A percentile compares a stretch with the other conserved stretches of the same genome.
phyloP scores from a whole-genome alignment of 2,888 invertebrate genomes.

The Oegoconia quadripuncta region DNA sequence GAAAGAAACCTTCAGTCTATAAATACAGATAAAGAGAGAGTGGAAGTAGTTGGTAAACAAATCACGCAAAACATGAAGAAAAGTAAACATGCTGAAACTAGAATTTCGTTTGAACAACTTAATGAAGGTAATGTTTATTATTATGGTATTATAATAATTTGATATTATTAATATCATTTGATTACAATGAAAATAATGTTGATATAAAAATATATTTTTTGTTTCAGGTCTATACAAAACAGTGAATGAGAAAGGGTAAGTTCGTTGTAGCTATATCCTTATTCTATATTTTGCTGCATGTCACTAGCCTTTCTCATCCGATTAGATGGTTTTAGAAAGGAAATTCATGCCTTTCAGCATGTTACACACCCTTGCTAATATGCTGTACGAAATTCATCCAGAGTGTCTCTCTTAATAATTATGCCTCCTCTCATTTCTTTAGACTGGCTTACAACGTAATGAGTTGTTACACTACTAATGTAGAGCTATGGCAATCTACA shows the following conservation, averaged over 20 bases:
- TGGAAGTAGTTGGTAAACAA: slow-evolving; percentile 14
- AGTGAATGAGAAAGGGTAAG: slow-evolving; percentile 54
- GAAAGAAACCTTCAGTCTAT: slow-evolving; percentile 7
- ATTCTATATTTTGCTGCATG: neutral
- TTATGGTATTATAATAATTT: no score
- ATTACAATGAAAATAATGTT: no score
- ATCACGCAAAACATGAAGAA: slow-evolving; percentile 15
- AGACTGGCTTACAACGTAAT: slow-evolving; percentile 54
- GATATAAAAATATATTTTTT: no score
- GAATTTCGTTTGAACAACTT: slow-evolving; percentile 39
- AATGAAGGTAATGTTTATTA: slow-evolving; percentile 51
- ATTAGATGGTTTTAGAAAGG: no score
- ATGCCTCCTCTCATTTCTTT: slow-evolving; percentile 20
- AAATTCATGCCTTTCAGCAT: no score
- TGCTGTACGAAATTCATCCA: no score
- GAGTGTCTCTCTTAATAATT: no score
- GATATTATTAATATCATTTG: no score
- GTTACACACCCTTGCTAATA: no score
- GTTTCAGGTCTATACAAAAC: slow-evolving; percentile 55
- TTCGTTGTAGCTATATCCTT: slow-evolving; percentile 6
- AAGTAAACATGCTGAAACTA: slow-evolving; percentile 19
- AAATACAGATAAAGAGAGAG: slow-evolving; percentile 15
- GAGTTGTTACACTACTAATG: slow-evolving; percentile 55
- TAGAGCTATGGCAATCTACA: slow-evolving; percentile 52
- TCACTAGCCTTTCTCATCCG: no score